A percentile compares a stretch with the other conserved stretches of the same genome.
Conservation (phyloP, 30 jellyfish, hydroid and myxozoan species). For the Mastigias papua region DNA sequence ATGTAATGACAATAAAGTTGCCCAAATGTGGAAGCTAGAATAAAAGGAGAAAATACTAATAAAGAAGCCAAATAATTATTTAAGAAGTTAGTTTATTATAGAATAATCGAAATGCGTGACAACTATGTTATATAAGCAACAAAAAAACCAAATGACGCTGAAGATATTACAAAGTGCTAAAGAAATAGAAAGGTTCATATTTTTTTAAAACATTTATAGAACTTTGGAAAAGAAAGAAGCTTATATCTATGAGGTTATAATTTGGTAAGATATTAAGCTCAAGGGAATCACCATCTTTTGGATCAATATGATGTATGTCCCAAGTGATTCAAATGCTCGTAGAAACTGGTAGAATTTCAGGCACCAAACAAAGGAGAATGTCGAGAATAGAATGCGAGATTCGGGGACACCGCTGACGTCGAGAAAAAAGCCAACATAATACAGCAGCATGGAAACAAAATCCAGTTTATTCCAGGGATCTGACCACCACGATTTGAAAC, state of each 20-base stretch:
- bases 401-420: not conserved
- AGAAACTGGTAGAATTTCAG: not conserved
- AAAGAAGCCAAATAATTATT: not conserved
- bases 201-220: no score
- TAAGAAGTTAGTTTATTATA: no score
- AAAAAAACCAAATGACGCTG: no score
- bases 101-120: no score
- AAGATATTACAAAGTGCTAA: no score
- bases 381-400: not conserved
- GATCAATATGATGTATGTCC: not conserved
- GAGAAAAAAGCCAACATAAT: not conserved
- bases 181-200: no score
- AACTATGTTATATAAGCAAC: no score
- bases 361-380: slow-evolving; percentile 5
- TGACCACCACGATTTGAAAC: not conserved
- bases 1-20: not conserved
- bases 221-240: no score
- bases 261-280: no score
- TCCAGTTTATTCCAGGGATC: not conserved
- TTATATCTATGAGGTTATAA: no score
- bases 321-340: not conserved
- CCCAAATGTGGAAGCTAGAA: not conserved
- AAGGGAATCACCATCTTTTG: slow-evolving; percentile 10
- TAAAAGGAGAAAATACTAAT: no score
- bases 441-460: not conserved